Conservation (phyloP, 2,113 vertebrate genomes). For the Aegithalos caudatus region DNA sequence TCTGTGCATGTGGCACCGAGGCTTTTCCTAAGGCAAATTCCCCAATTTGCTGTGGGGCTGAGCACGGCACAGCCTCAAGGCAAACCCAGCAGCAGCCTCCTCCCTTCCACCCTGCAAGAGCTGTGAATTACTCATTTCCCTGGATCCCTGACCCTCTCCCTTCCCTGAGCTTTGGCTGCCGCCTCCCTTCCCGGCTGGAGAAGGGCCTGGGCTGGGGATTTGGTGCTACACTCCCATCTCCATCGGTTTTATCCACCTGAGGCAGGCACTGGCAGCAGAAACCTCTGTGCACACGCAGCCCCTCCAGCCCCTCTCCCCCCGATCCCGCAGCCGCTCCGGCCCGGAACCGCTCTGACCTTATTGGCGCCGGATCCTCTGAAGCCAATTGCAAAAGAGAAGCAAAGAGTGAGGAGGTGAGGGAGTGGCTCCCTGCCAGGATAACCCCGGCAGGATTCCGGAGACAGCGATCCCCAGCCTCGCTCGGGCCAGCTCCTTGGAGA, state of each 20-base stretch:
- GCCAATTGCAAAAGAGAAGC: constrained; percentile 78
- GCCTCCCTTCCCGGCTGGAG: not conserved
- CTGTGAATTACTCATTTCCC: not conserved
- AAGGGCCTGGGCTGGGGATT: not conserved
- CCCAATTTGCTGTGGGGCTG: not conserved
- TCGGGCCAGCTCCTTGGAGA: not conserved
- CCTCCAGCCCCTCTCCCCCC: not conserved
- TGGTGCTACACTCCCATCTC: not conserved
- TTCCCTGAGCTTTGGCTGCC: not conserved
- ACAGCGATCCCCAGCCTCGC: not conserved
- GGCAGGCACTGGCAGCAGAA: constrained; percentile 36
- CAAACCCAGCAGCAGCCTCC: not conserved
- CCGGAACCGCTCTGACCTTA: constrained; percentile 66
- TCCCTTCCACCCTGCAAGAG: not conserved
- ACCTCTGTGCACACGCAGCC: not conserved
- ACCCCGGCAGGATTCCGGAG: not conserved
- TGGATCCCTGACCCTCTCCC: not conserved
- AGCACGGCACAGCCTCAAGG: fast-evolving
- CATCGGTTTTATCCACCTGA: fast-evolving
- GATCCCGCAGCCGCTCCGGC: not conserved
- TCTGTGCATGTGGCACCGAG: fast-evolving
- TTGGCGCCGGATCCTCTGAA: constrained; percentile 73
- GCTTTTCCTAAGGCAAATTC: not conserved
- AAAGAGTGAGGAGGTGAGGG: constrained; percentile 46
- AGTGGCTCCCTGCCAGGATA: not conserved